Evolutionary conservation across 2,888 invertebrate genomes (phyloP).

Genomic region (Rhodophaea formosa): DNA sequence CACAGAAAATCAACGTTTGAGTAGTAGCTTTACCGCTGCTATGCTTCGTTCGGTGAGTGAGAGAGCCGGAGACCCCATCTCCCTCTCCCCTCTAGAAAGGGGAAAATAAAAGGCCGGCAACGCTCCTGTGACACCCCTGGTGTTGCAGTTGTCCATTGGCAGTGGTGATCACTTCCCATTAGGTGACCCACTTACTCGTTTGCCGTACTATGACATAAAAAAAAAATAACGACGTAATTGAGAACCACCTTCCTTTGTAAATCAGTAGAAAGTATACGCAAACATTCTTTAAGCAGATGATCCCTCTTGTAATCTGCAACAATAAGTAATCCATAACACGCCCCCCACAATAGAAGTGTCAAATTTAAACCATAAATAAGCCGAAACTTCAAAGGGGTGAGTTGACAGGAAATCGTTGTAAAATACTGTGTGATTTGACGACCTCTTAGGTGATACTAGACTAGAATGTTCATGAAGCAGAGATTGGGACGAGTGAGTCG

Average conservation of each 20-base stretch:
- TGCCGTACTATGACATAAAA: too few species aligned
- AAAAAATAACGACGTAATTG: not conserved
- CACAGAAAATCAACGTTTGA: too few species aligned
- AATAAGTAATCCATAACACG: conserved; percentile 20
- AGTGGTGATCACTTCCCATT: too few species aligned
- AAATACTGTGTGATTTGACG: conserved; percentile 27
- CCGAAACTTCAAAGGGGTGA: conserved; percentile 37
- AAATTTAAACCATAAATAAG: conserved; percentile 48
- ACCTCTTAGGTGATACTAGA: not conserved
- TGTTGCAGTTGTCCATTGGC: too few species aligned
- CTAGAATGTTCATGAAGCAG: not conserved
- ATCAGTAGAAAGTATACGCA: not conserved
- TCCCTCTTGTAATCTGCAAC: conserved; percentile 10
- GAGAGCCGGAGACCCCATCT: too few species aligned
- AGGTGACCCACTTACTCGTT: too few species aligned
- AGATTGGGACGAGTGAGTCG: too few species aligned
- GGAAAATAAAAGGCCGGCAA: too few species aligned
- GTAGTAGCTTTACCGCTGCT: too few species aligned
- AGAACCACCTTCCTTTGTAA: not conserved
- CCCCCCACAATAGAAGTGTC: conserved; percentile 34
- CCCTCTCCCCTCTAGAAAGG: too few species aligned
- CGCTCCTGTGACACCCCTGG: too few species aligned
- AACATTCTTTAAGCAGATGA: conserved; percentile 7
- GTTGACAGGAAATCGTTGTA: conserved; percentile 36
- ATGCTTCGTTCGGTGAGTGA: too few species aligned